Evolutionary conservation across 2,113 vertebrate genomes (phyloP), one percentile per base, ranked within the genome.

Genomic region (Cricetomys ansorgei): DNA sequence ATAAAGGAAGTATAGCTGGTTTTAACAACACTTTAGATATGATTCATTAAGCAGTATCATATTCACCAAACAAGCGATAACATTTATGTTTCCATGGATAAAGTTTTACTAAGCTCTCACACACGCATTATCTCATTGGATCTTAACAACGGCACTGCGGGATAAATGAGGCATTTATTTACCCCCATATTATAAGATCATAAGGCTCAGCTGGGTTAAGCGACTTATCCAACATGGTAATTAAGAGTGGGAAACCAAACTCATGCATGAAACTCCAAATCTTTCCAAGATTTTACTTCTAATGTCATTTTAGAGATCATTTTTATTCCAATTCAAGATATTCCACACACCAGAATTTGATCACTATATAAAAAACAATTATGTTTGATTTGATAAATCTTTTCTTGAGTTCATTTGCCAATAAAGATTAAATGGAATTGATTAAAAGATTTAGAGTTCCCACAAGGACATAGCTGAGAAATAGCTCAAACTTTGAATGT

Each of bases 381-480:
- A 48, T 15, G 55, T 90, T 64, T 72, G 16, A 67, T 91, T 50
- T 92, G 75, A 57, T n/a, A 89, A 93, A 62, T 80, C 15, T 73
- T 67, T 96, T 67, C 59, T 94, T 5, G 67, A 80, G 27, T 83
- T 75, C 40, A 59, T 95, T 65, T 23, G 91, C 73, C 76, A 65
- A 73, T 91, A 81, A n/a, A 89, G n/a, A 64, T 65, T n/a, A 95
- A 53, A 92, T 73, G 91, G 69, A 95, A 86, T 55, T 91, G 75
- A 89, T 88, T 76, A 92, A 89, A n/a, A 95, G 87, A 48, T 91
- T 94, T 77, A 87, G 25, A 64, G 34, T 87, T 45, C 3, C 17
- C 65, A 79, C 7, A 69, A 89, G 15, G n/a, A 84, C 13, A 70
- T 40, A 77, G 3, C 31, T 91, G 70, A 69, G 50, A 96, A 89